Evolutionary conservation across 2,888 invertebrate species (phyloP), one percentile per base, ranked within the genome.

Genomic region (Germaria angustata): DNA sequence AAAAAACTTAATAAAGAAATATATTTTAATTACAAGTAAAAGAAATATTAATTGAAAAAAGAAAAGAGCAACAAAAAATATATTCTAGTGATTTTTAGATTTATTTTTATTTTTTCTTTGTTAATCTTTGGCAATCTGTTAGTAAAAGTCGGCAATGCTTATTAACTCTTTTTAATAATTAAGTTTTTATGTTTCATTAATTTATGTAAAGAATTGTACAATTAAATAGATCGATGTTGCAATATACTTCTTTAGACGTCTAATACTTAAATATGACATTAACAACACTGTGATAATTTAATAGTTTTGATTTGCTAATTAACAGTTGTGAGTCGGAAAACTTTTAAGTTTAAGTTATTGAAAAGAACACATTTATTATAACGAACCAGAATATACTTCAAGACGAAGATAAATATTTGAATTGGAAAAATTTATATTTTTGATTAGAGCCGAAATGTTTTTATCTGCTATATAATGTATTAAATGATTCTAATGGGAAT

Each of bases 101-200:
- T 69, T 63, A 24, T 68, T 68, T 28, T 39, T 34, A 6, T 20
- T 59, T 39, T 46, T 69, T 55, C 7, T 55, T 69, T 75, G 51
- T 69, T 71, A 68, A 75, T 84, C 68, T 84, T 80, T 84, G 84
- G 84, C 81, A 81, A 77, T 53, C 79, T 44, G 81, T 79, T 79
- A 84, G 81, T 84, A 59, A 24, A 24, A 53, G 15, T 44, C 28
- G 11, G 8, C 34, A 39, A 65, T 46, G 36, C 36, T 66, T 49
- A n/a, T n/a, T n/a, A 39, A 53, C 73, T 34, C 5, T 46, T 63
- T 20, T 49, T 41, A 71, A 53, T 46, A 28, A 41, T 57, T 24
- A 55, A 53, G 17, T 15, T 17, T 9, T 28, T 53, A 3, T 28
- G n/a, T n/a, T 51, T 34, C 8, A 17, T 24, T 44, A 28, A 44